These are phyloP conservation scores for Bettongia penicillata DNA, from an alignment of 2,113 vertebrate genomes.

Conservation along the genomic window DNA sequence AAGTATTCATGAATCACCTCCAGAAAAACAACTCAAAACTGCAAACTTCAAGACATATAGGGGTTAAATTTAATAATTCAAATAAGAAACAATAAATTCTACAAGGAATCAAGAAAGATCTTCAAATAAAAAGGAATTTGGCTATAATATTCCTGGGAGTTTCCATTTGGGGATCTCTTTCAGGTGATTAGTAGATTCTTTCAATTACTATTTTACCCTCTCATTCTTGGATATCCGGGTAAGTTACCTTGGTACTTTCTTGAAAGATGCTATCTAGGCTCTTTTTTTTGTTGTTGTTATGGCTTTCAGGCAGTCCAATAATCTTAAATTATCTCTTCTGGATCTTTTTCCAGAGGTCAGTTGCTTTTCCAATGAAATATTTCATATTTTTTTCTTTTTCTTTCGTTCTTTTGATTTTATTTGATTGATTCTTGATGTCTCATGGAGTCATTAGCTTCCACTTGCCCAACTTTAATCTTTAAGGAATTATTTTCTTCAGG, in stretches of 20 bases:
- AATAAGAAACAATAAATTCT: neutral
- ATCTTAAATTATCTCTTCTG: neutral
- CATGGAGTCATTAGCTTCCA: no score
- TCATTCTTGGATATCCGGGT: neutral
- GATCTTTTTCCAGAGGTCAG: neutral
- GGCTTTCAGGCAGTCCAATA: neutral
- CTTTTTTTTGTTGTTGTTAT: neutral
- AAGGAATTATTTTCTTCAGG: no score
- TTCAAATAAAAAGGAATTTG: neutral
- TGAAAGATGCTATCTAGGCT: neutral
- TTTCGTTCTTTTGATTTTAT: no score
- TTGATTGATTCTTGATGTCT: no score
- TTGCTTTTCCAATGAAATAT: neutral
- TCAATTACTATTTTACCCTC: neutral
- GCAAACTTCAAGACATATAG: neutral
- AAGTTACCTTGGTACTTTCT: neutral
- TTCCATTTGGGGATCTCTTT: neutral
- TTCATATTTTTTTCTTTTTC: neutral
- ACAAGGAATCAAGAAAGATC: neutral
- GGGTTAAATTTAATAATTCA: neutral
- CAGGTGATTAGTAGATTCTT: neutral
- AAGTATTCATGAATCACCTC: neutral
- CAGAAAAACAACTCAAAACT: neutral
- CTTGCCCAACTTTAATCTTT: no score
- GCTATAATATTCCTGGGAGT: neutral